phyloP scores from a whole-genome alignment of 2,797 vertebrate species.

The Heterohyrax brucei region DNA sequence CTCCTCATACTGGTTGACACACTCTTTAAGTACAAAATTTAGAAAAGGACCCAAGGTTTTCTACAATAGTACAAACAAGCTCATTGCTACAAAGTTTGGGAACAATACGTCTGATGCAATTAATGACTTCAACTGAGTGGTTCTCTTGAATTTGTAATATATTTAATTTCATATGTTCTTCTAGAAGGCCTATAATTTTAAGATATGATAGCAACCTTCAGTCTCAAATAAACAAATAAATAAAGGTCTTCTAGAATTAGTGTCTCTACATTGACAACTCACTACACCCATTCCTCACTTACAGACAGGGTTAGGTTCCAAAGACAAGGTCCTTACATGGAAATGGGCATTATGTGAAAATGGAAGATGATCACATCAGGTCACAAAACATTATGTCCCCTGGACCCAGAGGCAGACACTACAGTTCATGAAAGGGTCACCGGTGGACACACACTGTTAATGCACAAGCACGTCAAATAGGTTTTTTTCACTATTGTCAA shows the following conservation, averaged over 20 bases:
- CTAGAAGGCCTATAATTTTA: slow-evolving; percentile 11
- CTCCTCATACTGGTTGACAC: neutral
- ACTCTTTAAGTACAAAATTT: neutral
- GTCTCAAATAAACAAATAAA: neutral
- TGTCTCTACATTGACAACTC: neutral
- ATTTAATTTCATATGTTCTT: slow-evolving; percentile 29
- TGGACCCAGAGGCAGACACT: no score
- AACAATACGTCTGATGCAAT: neutral
- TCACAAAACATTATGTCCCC: no score
- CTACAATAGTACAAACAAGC: neutral
- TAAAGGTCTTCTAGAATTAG: neutral
- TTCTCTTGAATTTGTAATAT: slow-evolving; percentile 8
- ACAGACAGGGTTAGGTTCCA: no score
- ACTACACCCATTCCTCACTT: neutral
- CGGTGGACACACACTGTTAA: no score
- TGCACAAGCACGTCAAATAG: no score
- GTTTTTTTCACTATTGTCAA: no score
- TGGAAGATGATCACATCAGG: no score
- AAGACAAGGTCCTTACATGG: no score
- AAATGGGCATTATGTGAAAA: no score
- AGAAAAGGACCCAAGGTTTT: neutral
- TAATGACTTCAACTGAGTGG: slow-evolving; percentile 20
- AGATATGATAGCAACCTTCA: slow-evolving; percentile 13
- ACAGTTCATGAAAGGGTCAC: no score
- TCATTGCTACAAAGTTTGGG: neutral